Evolutionary conservation across 1,140 invertebrate genomes (phyloP).

Genomic region (Neodiprion lecontei): DNA sequence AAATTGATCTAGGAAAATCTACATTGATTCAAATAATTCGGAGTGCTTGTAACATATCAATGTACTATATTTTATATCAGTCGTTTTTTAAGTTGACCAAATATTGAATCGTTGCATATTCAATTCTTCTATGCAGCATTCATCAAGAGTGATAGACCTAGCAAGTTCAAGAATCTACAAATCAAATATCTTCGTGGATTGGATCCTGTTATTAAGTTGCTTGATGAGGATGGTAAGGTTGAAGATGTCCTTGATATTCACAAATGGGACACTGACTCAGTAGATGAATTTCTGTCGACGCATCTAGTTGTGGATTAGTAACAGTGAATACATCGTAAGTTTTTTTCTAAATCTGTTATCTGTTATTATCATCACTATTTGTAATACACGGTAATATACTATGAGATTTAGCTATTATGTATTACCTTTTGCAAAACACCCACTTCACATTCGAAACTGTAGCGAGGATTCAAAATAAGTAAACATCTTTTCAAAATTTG

Average conservation of each 20-base stretch:
- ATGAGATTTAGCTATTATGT: too few species aligned
- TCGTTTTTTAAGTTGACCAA: background rate
- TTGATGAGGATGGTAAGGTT: constrained; percentile 82
- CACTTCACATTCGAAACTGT: too few species aligned
- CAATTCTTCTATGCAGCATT: constrained; percentile 71
- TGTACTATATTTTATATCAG: constrained; percentile 3
- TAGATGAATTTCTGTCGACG: constrained; percentile 91
- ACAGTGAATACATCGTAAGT: constrained; percentile 20
- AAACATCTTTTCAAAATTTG: constrained; percentile 21
- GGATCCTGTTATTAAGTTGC: constrained; percentile 91
- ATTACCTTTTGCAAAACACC: too few species aligned
- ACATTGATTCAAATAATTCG: too few species aligned
- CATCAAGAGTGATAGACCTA: constrained; percentile 85
- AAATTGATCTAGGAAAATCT: too few species aligned
- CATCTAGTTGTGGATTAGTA: constrained; percentile 69
- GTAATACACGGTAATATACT: too few species aligned
- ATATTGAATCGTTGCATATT: background rate
- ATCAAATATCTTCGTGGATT: constrained; percentile 90
- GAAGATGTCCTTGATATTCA: constrained; percentile 91
- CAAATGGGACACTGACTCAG: constrained; percentile 96
- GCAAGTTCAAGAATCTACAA: constrained; percentile 86
- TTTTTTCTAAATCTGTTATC: background rate
- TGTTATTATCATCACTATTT: too few species aligned
- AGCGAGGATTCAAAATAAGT: constrained; percentile 17
- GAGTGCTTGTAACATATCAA: background rate